Evolutionary conservation across 2,113 vertebrate genomes (phyloP).

Genomic region (Mesocricetus auratus): DNA sequence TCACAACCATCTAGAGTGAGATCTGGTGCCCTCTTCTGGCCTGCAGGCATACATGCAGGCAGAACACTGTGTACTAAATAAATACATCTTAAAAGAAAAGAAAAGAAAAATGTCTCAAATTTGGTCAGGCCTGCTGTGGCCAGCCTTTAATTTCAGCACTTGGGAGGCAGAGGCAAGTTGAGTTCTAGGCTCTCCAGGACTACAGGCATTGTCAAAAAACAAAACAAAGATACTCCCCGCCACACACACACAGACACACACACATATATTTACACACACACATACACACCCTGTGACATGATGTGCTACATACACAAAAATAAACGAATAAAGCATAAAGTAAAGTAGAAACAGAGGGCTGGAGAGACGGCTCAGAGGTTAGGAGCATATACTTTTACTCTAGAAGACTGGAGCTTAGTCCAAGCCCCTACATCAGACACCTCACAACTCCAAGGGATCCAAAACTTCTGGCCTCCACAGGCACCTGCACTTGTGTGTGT

Average conservation of each 20-base stretch:
- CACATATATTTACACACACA: background rate
- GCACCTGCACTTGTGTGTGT: background rate
- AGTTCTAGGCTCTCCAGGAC: background rate
- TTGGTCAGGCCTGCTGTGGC: background rate
- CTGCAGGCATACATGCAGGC: no score
- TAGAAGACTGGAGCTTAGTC: background rate
- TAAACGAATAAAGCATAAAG: background rate
- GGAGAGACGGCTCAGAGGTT: background rate
- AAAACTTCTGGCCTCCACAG: background rate
- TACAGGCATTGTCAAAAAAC: background rate
- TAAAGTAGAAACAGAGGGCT: background rate
- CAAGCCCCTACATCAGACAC: background rate
- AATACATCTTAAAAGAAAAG: no score
- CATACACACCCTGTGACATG: background rate
- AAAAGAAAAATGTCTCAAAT: background rate
- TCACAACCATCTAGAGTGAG: no score
- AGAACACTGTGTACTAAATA: no score
- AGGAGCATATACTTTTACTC: background rate
- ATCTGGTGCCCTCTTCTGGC: no score
- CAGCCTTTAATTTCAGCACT: background rate
- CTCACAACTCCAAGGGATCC: background rate
- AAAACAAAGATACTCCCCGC: no score
- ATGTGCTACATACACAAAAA: background rate
- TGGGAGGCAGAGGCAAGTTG: background rate
- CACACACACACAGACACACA: no score